Base-by-base conservation (phyloP, 2,113 vertebrate species). In the Anguilla japonica region DNA sequence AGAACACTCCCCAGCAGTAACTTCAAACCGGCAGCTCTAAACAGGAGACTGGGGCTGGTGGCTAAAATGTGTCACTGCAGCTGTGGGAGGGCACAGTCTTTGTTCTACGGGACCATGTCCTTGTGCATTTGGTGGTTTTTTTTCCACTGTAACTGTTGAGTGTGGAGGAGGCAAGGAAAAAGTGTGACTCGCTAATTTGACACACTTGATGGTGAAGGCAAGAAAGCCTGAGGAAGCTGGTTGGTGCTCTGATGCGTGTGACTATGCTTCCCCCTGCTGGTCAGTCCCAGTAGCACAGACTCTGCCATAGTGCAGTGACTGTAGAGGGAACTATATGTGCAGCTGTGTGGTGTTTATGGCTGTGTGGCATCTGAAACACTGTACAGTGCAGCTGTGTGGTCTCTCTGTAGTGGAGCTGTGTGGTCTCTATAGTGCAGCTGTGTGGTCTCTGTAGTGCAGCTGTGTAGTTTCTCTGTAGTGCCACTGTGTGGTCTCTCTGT, bases 141-240 rank as follows among this genome's bases (percentile, higher is more conserved):
- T 93, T 87, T 89, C 41, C 89, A 39, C 80, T 89, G 91, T 92
- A 88, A 90, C 89, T 81, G 67, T 11, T 89, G 89, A 89, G 91
- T 88, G 90, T 89, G 88, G 85, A 89, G 81, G 84, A 87, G 88
- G 20, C 85, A 83, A 83, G 20, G 83, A 57, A 84, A 20, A 43
- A 14, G 29, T 6, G 20, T 29, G 50, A 80, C 39, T 8, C 1
- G 1, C 4, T 3, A 67, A 8, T 29, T 85, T 14, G 34, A 15
- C 78, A 13, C 22, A 26, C 20, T 67, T 3, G 20, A 22, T 20
- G 0, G 60, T 8, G 18, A 26, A 67, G 22, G 18, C 57, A 9
- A 29, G 46, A 15, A 80, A 26, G 41, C 50, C 7, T 5, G 39
- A 79, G 53, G 14, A 18, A 41, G 84, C 13, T 41, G 41, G 57